Base-by-base conservation (phyloP, 2,797 vertebrate species). In the Rachycentron canadum region DNA sequence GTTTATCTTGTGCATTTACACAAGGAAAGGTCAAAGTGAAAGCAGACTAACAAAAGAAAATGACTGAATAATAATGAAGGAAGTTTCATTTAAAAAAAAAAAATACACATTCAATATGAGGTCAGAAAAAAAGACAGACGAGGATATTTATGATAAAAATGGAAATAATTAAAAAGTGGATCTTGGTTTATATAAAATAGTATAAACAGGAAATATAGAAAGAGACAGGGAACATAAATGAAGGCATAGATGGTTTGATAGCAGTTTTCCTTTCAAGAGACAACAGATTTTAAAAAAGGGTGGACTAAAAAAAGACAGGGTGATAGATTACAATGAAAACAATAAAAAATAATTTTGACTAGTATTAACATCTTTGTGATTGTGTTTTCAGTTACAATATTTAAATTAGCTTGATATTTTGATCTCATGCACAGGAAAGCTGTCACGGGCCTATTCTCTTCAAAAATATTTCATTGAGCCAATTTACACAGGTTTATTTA, bases 221-320 rank as follows among this genome's bases (percentile, higher is more conserved):
- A 53, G 49, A 65, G 38, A 66, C 32, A 59, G 17, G 47, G 63
- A 73, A 49, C 40, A 63, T 38, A 2, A 65, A 56, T 50, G 7
- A 34, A 11, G 11, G 2, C 40, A 25, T 26, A 19, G 21, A 23
- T 53, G 34, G 2, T 50, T 38, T 53, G 9, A 26, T 14, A 70
- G 23, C 12, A 38, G 26, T 7, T 26, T n/a, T n/a, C n/a, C n/a
- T n/a, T n/a, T n/a, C n/a, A n/a, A n/a, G n/a, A n/a, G n/a, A n/a
- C n/a, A n/a, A n/a, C n/a, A n/a, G n/a, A n/a, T n/a, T n/a, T n/a
- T n/a, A 28, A 40, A 57, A 26, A 36, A 2, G 12, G 19, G 19
- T 21, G 13, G 16, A 63, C 32, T 30, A 34, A 64, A 76, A 55
- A 21, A 32, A 60, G 17, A 45, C 7, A 60, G 3, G 36, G 4